Evolutionary conservation across 1,140 invertebrate genomes (phyloP).

Genomic region (Drosophila melanica): DNA sequence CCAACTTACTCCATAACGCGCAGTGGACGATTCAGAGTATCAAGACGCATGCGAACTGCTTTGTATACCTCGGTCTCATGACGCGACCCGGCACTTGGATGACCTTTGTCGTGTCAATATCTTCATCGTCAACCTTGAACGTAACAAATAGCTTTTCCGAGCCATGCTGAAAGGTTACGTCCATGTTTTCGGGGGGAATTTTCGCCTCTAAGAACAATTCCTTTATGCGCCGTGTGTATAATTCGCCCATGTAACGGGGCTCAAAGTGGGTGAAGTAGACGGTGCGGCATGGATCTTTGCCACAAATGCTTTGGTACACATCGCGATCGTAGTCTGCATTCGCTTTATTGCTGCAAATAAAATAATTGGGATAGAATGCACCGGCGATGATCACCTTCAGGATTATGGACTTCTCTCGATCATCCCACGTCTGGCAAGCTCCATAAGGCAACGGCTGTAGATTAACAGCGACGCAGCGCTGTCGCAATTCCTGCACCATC

Average conservation of each 20-base stretch:
- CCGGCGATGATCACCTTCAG: slow-evolving; percentile 87
- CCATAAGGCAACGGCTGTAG: slow-evolving; percentile 48
- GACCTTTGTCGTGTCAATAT: slow-evolving; percentile 5
- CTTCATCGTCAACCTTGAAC: slow-evolving; percentile 84
- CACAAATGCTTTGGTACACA: slow-evolving; percentile 87
- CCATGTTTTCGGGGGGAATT: slow-evolving; percentile 84
- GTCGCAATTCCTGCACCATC: slow-evolving; percentile 89
- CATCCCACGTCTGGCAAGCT: slow-evolving; percentile 81
- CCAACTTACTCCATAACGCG: slow-evolving; percentile 83
- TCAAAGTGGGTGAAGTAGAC: slow-evolving; percentile 90
- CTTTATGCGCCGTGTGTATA: slow-evolving; percentile 88
- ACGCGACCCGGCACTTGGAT: slow-evolving; percentile 86
- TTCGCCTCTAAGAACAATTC: slow-evolving; percentile 84
- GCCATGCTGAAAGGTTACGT: slow-evolving; percentile 87
- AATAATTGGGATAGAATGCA: slow-evolving; percentile 97
- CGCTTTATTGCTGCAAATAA: slow-evolving; percentile 85
- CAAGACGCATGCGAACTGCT: slow-evolving; percentile 89
- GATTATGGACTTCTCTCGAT: slow-evolving; percentile 85
- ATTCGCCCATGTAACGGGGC: slow-evolving; percentile 87
- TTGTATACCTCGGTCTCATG: slow-evolving; percentile 89
- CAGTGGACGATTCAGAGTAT: slow-evolving; percentile 85
- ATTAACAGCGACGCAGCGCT: slow-evolving; percentile 86
- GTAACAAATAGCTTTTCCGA: slow-evolving; percentile 86
- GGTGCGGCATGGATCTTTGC: slow-evolving; percentile 90
- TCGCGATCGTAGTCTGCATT: slow-evolving; percentile 86